Percentiles rank a stretch among this genome's conserved stretches.
These are phyloP conservation scores for Habropoda laboriosa DNA, from an alignment of 1,140 invertebrate species.

Conservation along the genomic window DNA sequence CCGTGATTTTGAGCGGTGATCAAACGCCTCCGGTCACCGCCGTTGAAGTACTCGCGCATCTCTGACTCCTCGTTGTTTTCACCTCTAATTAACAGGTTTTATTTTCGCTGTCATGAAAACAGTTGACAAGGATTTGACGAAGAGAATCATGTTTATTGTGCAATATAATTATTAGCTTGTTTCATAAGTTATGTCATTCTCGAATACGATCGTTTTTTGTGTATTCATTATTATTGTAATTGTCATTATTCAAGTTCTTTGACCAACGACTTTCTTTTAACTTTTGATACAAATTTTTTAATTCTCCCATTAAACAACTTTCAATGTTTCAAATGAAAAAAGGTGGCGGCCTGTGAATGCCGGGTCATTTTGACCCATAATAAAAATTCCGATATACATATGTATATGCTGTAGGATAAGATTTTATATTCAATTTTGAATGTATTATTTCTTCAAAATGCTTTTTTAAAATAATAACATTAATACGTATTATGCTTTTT, in stretches of 20 bases:
- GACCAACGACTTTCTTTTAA: not conserved
- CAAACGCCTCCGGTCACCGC: conserved; percentile 79
- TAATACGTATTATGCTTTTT: too few relatives aligned
- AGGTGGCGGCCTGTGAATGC: too few relatives aligned
- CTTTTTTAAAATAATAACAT: too few relatives aligned
- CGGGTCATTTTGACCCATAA: too few relatives aligned
- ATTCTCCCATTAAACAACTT: not conserved
- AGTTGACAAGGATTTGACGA: not conserved
- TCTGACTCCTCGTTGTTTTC: conserved; percentile 70
- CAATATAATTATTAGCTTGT: conserved; percentile 8
- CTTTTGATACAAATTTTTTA: not conserved
- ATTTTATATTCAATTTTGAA: too few relatives aligned
- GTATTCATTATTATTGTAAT: not conserved
- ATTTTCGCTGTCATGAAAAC: not conserved
- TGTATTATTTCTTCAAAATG: too few relatives aligned
- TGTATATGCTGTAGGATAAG: too few relatives aligned
- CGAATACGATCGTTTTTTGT: not conserved
- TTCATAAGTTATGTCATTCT: not conserved
- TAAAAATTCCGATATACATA: too few relatives aligned
- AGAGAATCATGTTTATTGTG: not conserved
- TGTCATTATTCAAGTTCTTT: not conserved
- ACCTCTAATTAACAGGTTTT: not conserved
- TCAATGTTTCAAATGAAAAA: not conserved
- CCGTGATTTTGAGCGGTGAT: conserved; percentile 83
- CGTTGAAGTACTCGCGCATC: conserved; percentile 84